Conservation (phyloP, 1,140 invertebrate genomes). For the Hirudo medicinalis region DNA sequence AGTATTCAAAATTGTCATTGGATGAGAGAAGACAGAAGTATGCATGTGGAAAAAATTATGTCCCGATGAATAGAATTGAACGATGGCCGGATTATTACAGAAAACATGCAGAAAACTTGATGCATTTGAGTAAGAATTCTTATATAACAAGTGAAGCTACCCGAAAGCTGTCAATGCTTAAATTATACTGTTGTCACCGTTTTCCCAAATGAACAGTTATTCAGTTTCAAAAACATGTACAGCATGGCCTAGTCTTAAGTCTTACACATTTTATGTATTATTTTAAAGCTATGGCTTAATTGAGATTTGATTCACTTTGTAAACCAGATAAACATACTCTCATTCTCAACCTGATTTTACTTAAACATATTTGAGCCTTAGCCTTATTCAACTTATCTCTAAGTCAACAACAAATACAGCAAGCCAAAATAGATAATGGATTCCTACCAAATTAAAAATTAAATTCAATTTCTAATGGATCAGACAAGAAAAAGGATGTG, state of each 20-base stretch:
- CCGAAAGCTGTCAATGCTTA: neutral
- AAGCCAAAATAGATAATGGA: neutral
- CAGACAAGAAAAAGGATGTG: too few relatives aligned
- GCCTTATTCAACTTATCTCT: neutral
- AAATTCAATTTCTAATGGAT: too few relatives aligned
- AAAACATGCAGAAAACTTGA: conserved; percentile 8
- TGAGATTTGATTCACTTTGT: too few relatives aligned
- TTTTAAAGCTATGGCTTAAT: neutral
- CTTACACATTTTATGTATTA: neutral
- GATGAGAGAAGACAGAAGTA: conserved; percentile 49
- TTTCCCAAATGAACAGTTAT: neutral
- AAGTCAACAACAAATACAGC: neutral
- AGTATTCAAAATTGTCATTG: conserved; percentile 44
- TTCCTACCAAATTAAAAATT: too few relatives aligned
- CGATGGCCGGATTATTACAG: conserved; percentile 46
- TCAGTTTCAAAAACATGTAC: too few relatives aligned
- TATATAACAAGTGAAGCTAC: neutral
- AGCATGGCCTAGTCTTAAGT: too few relatives aligned
- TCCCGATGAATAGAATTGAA: conserved; percentile 44
- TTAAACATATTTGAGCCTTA: neutral
- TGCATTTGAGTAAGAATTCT: too few relatives aligned
- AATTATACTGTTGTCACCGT: neutral
- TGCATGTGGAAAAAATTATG: conserved; percentile 39
- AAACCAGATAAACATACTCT: too few relatives aligned
- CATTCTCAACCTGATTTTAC: neutral